Conservation (phyloP, 2,888 invertebrate genomes). For the Sarcophaga carnaria region DNA sequence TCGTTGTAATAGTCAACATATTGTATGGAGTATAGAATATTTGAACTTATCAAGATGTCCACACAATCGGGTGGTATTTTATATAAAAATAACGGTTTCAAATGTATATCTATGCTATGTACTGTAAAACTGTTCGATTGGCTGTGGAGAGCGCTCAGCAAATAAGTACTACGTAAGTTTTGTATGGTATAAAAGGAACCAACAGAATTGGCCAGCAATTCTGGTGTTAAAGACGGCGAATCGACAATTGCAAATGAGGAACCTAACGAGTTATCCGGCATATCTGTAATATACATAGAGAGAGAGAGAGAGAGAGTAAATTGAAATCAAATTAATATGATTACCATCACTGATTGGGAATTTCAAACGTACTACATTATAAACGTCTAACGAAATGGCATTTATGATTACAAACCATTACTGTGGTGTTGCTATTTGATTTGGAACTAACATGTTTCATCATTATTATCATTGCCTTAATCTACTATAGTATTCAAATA, state of each 20-base stretch:
- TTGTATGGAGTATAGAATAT: slow-evolving; percentile 85
- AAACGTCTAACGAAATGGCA: slow-evolving; percentile 24
- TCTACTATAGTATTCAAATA: slow-evolving; percentile 7
- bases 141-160: slow-evolving; percentile 80
- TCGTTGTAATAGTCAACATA: slow-evolving; percentile 80
- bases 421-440: slow-evolving; percentile 15
- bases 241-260: slow-evolving; percentile 80
- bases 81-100: slow-evolving; percentile 87
- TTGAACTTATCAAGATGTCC: slow-evolving; percentile 86
- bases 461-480: neutral
- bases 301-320: neutral
- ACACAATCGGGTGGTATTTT: slow-evolving; percentile 86
- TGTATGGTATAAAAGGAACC: slow-evolving; percentile 81
- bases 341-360: neutral
- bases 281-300: slow-evolving; percentile 74
- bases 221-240: slow-evolving; percentile 80
- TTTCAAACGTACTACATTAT: neutral
- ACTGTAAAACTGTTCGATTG: slow-evolving; percentile 82
- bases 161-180: slow-evolving; percentile 79
- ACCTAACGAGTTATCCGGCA: slow-evolving; percentile 77
- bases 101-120: slow-evolving; percentile 86
- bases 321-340: neutral
- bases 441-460: neutral
- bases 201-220: slow-evolving; percentile 78
- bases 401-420: slow-evolving; percentile 36